Evolutionary conservation across 2,113 vertebrate genomes (phyloP), one percentile per base, ranked within the genome.

Genomic region (Passer domesticus): DNA sequence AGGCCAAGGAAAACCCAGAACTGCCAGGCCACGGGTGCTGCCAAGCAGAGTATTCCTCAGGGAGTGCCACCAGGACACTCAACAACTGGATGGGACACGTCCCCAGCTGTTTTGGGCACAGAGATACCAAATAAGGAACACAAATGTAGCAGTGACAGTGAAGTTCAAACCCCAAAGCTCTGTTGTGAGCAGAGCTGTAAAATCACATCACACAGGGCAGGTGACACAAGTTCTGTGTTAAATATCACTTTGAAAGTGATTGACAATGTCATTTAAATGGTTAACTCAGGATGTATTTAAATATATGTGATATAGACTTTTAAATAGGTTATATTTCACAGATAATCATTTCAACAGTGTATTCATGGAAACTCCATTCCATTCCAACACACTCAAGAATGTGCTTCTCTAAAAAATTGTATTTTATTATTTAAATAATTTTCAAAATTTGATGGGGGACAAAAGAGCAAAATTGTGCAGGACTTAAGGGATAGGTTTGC

Each of bases 371-470:
- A 35, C 4, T 21, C 7, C 2, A 20, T 1, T 43, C 28, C n/a
- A 35, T 23, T 59, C 13, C 66, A 82, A 41, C 9, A 20, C 28
- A 55, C 27, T n/a, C 28, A 58, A 11, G 5, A 44, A 33, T 1
- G 12, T 30, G 3, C 15, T 59, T 58, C 46, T 37, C 5, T 8
- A 37, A 4, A 56, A 56, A 81, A 66, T 2, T 12, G 0, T 2
- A 49, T 62, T 20, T 27, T 22, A 25, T 68, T 28, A 21, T 22
- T 41, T 27, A 67, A 43, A 78, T 31, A 0, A 25, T 11, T 62
- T 27, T 23, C 15, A 31, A 37, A 75, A 77, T 15, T 6, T 1
- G 0, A 6, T 3, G 3, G 2, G 4, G 3, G 3, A 3, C 0
- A 5, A 7, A 22, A 19, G 24, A 39, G 25, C 24, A 31, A 44